Conservation (phyloP, 1,140 invertebrate genomes). For the Diabrotica undecimpunctata region DNA sequence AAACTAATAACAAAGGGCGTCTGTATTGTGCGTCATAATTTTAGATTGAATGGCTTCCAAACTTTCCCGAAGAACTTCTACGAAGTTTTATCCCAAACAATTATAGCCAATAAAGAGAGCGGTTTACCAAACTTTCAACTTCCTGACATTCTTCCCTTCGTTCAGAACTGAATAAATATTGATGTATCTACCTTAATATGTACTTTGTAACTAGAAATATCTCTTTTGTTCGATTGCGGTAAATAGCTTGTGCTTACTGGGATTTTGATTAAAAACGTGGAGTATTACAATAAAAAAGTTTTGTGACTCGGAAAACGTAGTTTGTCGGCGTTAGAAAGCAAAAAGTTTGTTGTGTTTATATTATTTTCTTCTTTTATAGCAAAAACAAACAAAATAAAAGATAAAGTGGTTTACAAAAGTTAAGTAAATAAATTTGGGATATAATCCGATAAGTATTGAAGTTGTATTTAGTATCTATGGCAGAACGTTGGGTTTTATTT, state of each 20-base stretch:
- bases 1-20: conserved; percentile 11
- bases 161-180: conserved; percentile 9
- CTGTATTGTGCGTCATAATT: conserved; percentile 21
- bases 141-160: conserved; percentile 11
- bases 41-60: conserved; percentile 21
- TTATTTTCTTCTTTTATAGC: too few species aligned
- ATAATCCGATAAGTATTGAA: too few species aligned
- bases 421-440: too few species aligned
- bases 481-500: too few species aligned
- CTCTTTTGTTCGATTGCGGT: not conserved
- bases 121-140: conserved; percentile 20
- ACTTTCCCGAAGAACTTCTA: conserved; percentile 17
- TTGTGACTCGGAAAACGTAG: too few species aligned
- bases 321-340: too few species aligned
- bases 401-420: too few species aligned
- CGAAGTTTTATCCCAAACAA: conserved; percentile 22
- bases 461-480: too few species aligned
- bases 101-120: conserved; percentile 24
- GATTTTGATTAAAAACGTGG: not conserved
- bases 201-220: conserved; percentile 6
- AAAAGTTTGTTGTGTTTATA: too few species aligned
- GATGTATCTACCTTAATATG: conserved; percentile 8
- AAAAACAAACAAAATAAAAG: too few species aligned
- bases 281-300: too few species aligned
- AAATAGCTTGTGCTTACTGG: not conserved